phyloP scores from a whole-genome alignment of 2,113 vertebrate species.

The Conger conger region DNA sequence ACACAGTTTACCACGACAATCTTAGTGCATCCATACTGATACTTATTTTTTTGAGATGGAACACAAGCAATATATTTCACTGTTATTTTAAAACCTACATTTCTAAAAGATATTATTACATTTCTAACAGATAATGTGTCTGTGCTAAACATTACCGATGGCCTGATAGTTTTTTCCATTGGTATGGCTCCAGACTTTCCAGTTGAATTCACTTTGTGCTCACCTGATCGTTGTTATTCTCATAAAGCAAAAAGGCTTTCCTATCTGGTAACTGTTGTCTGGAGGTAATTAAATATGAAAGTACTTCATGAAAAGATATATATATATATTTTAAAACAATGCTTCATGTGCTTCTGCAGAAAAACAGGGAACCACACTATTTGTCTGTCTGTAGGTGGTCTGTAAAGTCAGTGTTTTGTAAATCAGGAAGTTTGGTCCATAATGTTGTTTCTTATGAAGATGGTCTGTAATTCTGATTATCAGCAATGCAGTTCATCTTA shows the following conservation, averaged over 20 bases:
- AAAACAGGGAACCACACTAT: neutral
- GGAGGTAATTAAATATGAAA: too few species aligned
- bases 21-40: neutral
- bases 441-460: constrained; percentile 30
- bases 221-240: neutral
- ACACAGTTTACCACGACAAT: neutral
- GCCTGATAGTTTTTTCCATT: neutral
- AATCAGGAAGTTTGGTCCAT: neutral
- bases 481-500: neutral
- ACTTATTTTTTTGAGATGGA: neutral
- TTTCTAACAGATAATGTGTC: neutral
- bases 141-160: neutral
- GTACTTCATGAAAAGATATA: too few species aligned
- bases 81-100: neutral
- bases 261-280: neutral
- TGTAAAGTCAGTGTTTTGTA: neutral
- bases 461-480: neutral
- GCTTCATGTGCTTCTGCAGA: too few species aligned
- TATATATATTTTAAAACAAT: too few species aligned
- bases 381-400: neutral
- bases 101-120: neutral
- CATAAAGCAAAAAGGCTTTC: neutral
- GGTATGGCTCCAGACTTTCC: neutral
- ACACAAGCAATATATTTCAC: neutral
- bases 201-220: neutral